Conservation (phyloP, 2,113 vertebrate species). For the Anguilla rostrata region DNA sequence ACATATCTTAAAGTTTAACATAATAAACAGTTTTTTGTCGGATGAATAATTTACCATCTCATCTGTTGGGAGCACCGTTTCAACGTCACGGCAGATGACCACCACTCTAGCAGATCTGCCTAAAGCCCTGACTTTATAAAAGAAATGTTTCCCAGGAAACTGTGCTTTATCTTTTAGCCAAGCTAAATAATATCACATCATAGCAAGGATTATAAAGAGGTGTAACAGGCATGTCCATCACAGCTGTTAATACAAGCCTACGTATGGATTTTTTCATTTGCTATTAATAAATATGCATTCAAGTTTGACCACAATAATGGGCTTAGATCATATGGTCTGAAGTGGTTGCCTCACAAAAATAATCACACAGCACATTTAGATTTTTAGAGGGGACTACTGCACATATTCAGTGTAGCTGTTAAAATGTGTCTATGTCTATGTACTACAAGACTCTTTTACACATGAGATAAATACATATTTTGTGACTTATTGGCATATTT, state of each 20-base stretch:
- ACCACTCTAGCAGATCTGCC: no score
- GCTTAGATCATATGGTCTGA: neutral
- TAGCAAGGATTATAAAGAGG: neutral
- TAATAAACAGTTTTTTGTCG: no score
- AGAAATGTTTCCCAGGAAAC: no score
- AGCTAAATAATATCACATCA: neutral
- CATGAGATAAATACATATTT: no score
- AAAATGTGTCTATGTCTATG: neutral
- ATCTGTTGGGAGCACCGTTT: no score
- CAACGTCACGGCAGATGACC: no score
- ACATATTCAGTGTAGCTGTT: neutral
- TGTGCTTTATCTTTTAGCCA: neutral
- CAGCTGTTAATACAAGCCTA: neutral
- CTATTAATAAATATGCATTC: neutral
- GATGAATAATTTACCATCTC: no score
- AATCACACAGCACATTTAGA: neutral
- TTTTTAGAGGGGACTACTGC: neutral
- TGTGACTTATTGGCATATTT: no score
- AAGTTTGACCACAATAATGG: neutral
- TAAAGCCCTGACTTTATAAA: no score
- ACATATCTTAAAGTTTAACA: no score
- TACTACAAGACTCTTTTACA: neutral
- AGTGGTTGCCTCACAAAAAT: neutral
- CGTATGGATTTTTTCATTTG: neutral
- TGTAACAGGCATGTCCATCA: no score